Evolutionary conservation across 2,113 vertebrate species (phyloP).

Genomic region (Lampris megalopsis): DNA sequence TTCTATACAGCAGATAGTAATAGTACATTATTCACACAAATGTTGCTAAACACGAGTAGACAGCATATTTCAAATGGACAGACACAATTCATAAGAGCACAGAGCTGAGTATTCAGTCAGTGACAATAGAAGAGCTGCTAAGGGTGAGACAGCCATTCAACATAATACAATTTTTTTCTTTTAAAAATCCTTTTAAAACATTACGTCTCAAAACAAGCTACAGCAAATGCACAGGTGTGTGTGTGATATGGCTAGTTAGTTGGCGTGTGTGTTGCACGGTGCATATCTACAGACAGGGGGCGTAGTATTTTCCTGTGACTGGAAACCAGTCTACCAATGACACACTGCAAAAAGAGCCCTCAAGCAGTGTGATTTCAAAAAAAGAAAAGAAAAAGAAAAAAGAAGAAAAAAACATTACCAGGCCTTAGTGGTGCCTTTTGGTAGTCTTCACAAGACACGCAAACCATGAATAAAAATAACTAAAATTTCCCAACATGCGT

Average conservation of each 20-base stretch:
- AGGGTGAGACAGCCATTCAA: slow-evolving; percentile 77
- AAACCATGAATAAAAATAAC: slow-evolving; percentile 76
- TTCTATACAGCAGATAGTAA: slow-evolving; percentile 90
- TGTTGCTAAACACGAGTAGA: slow-evolving; percentile 91
- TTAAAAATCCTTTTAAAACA: slow-evolving; percentile 60
- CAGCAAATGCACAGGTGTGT: slow-evolving; percentile 65
- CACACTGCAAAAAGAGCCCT: slow-evolving; percentile 30
- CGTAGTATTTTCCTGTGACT: slow-evolving; percentile 57
- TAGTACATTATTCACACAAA: slow-evolving; percentile 90
- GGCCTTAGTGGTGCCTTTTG: slow-evolving; percentile 51
- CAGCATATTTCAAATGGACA: slow-evolving; percentile 87
- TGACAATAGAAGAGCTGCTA: slow-evolving; percentile 80
- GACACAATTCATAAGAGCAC: slow-evolving; percentile 88
- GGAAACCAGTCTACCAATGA: slow-evolving; percentile 59
- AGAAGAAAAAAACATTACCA: slow-evolving; percentile 41
- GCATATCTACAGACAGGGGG: slow-evolving; percentile 23
- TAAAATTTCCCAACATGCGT: slow-evolving; percentile 59
- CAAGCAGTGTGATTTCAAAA: slow-evolving; percentile 31
- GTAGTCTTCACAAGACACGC: slow-evolving; percentile 68
- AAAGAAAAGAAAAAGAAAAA: not conserved
- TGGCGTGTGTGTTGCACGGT: slow-evolving; percentile 48
- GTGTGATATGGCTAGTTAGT: slow-evolving; percentile 66
- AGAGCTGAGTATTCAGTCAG: slow-evolving; percentile 88
- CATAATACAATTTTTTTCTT: slow-evolving; percentile 63
- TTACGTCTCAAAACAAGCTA: slow-evolving; percentile 70